These are phyloP conservation scores for Halisarca cf. caerulea DNA, from an alignment of 37 sponge, comb jelly and placozoan species.

Conservation along the genomic window DNA sequence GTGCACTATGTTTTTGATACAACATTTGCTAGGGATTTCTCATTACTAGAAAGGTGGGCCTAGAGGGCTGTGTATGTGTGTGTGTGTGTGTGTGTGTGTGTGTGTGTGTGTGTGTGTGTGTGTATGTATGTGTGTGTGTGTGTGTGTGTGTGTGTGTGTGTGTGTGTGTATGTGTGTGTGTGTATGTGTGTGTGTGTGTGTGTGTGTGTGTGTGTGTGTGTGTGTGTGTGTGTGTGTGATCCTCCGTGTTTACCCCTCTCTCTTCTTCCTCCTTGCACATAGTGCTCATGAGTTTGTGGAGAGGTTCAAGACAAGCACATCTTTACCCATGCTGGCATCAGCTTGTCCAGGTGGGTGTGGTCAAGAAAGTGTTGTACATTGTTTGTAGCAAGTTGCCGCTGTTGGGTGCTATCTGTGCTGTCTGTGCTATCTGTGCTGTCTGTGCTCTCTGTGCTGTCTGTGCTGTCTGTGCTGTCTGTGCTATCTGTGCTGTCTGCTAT, in stretches of 20 bases:
- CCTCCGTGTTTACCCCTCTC: too few relatives aligned
- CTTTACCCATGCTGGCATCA: conserved; percentile 90
- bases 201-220: neutral
- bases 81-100: neutral
- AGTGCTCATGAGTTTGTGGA: conserved; percentile 83
- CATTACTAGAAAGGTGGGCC: conserved; percentile 82
- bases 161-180: neutral
- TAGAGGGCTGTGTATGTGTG: neutral
- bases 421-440: neutral
- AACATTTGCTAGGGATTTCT: conserved; percentile 78
- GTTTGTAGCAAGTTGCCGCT: neutral
- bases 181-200: neutral
- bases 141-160: neutral
- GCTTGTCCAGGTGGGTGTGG: conserved; percentile 98
- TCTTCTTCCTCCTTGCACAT: neutral
- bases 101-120: neutral
- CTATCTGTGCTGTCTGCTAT: too few relatives aligned
- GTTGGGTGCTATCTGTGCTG: neutral
- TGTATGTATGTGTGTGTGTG: neutral
- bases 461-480: neutral
- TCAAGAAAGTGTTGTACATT: too few relatives aligned
- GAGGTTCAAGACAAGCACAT: conserved; percentile 40
- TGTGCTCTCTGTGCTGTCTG: neutral
- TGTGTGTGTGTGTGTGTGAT: neutral
- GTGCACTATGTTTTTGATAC: conserved; percentile 86